Evolutionary conservation across 2,113 vertebrate species (phyloP).

Genomic region (Phylloscopus trochilus): DNA sequence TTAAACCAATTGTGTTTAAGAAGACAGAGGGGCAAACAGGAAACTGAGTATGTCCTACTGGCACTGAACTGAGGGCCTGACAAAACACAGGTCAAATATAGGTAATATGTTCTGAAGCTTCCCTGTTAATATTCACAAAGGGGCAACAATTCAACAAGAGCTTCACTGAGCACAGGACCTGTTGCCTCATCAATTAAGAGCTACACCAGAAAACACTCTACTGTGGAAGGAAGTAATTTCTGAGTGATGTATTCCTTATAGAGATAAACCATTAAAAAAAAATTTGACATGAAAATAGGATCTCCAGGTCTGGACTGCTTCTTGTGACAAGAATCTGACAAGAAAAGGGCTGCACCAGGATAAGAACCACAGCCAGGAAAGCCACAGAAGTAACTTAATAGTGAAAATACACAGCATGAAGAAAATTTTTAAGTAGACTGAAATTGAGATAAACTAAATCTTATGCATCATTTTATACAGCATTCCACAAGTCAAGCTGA

Average conservation of each 20-base stretch:
- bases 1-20: constrained; percentile 1
- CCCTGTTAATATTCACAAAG: background rate
- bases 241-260: background rate
- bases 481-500: background rate
- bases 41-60: background rate
- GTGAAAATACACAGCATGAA: background rate
- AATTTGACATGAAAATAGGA: background rate
- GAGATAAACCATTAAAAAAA: background rate
- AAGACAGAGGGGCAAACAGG: background rate
- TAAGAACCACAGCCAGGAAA: background rate
- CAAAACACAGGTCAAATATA: background rate
- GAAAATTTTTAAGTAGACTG: background rate
- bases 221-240: background rate
- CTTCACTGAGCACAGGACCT: background rate
- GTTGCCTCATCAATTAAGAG: background rate
- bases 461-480: background rate
- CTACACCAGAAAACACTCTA: background rate
- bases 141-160: background rate
- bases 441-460: background rate
- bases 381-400: background rate
- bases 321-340: background rate
- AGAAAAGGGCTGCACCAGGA: background rate
- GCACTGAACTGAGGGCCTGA: background rate
- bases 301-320: background rate
- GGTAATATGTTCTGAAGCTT: background rate